These are phyloP conservation scores for Mechanitis mazaeus DNA, from an alignment of 2,888 invertebrate species.

Conservation along the genomic window DNA sequence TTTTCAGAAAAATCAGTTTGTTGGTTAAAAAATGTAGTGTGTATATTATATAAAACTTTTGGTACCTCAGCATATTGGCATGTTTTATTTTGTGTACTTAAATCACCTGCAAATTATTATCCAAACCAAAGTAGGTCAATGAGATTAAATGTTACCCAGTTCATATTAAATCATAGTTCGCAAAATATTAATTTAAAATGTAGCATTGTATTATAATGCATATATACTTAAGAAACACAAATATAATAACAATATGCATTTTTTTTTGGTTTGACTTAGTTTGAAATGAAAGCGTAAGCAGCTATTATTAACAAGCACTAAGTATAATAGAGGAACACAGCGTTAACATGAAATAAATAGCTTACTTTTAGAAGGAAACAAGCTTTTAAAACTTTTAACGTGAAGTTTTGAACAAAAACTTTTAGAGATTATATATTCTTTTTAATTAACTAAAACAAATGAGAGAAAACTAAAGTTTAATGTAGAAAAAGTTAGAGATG, in stretches of 20 bases:
- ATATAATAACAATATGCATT: background rate
- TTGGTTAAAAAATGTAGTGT: background rate
- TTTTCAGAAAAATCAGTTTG: conserved; percentile 1
- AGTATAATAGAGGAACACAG: background rate
- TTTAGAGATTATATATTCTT: too few species aligned
- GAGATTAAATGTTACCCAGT: conserved; percentile 18
- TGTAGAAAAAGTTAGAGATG: background rate
- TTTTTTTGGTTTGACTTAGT: background rate
- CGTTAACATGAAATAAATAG: background rate
- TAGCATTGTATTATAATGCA: conserved; percentile 7
- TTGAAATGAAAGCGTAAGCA: conserved; percentile 4
- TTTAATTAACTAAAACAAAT: too few species aligned
- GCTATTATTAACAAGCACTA: background rate
- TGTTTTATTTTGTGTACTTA: background rate
- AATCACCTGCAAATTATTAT: background rate
- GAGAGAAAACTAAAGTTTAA: too few species aligned
- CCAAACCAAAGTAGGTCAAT: conserved; percentile 21
- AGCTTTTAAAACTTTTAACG: background rate
- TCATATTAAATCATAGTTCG: conserved; percentile 18
- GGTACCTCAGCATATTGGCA: background rate
- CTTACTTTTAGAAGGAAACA: background rate
- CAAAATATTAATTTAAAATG: conserved; percentile 21
- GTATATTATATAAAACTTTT: background rate
- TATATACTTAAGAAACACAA: background rate
- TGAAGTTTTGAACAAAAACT: too few species aligned